Percentiles rank a stretch among this genome's conserved stretches.
These are phyloP conservation scores for Nannobrachium achirus DNA, from an alignment of 2,113 vertebrate genomes.

Conservation along the genomic window DNA sequence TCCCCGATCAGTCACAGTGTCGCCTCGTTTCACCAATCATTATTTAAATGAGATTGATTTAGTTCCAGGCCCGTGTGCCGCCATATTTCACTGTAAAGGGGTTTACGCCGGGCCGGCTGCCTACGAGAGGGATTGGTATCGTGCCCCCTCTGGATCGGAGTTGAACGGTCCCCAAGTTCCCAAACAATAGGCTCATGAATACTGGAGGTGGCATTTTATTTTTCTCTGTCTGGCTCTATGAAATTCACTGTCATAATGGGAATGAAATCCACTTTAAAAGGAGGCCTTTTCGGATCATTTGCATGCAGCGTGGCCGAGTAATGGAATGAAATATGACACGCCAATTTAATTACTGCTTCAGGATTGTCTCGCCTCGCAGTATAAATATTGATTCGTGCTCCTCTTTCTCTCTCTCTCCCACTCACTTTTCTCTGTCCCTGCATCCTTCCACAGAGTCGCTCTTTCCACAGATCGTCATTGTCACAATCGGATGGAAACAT, in stretches of 20 bases:
- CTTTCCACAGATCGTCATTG: too few relatives aligned
- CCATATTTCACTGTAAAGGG: conserved; percentile 35
- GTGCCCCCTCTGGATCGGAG: conserved; percentile 23
- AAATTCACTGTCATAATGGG: conserved; percentile 67
- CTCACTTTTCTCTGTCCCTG: conserved; percentile 19
- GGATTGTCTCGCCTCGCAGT: conserved; percentile 71
- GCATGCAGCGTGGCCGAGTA: conserved; percentile 65
- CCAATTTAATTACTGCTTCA: conserved; percentile 77
- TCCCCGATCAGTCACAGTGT: conserved; percentile 47
- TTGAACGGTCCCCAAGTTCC: conserved; percentile 54
- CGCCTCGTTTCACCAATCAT: conserved; percentile 62
- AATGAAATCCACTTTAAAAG: conserved; percentile 70
- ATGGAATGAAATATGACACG: conserved; percentile 78
- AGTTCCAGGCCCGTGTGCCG: conserved; percentile 24
- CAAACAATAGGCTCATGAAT: conserved; percentile 73
- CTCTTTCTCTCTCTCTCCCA: conserved; percentile 29
- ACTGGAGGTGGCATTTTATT: conserved; percentile 59
- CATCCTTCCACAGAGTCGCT: too few relatives aligned
- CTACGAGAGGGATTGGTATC: conserved; percentile 33
- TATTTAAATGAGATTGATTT: conserved; percentile 64
- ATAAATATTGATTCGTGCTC: conserved; percentile 76
- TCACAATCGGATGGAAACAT: too few relatives aligned
- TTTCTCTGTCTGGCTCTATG: conserved; percentile 54
- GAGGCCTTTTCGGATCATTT: conserved; percentile 67
- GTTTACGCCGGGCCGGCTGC: conserved; percentile 26